Evolutionary conservation across 2,113 vertebrate species (phyloP).

Genomic region (Notechis scutatus): DNA sequence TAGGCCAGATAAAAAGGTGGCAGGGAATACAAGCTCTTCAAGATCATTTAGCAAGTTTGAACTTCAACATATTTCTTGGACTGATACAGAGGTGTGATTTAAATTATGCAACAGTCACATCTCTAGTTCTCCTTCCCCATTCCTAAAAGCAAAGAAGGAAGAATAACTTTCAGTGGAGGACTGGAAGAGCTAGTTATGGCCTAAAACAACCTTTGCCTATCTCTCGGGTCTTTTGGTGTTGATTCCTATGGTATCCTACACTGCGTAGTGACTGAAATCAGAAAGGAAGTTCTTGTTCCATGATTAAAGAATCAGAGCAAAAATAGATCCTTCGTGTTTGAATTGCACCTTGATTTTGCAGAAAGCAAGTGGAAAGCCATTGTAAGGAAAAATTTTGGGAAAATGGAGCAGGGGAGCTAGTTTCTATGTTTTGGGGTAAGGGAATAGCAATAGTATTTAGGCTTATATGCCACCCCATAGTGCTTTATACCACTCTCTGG

Average conservation of each 20-base stretch:
- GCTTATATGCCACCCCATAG: not conserved
- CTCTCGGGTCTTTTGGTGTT: not conserved
- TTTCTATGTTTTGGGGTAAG: not conserved
- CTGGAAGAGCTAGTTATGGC: not conserved
- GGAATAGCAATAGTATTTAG: not conserved
- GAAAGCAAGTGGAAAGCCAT: not conserved
- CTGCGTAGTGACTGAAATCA: not conserved
- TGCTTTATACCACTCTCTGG: not conserved
- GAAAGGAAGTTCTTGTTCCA: not conserved
- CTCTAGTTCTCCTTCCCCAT: not conserved
- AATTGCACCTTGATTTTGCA: not conserved
- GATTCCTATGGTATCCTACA: not conserved
- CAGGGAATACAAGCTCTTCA: not conserved
- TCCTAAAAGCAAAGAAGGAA: not conserved
- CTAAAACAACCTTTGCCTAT: not conserved
- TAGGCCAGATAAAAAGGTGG: not conserved
- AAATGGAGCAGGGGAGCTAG: not conserved
- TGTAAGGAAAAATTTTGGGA: not conserved
- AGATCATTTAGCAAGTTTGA: conserved; percentile 15
- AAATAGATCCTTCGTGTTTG: not conserved
- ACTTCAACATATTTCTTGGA: conserved; percentile 39
- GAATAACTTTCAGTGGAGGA: not conserved
- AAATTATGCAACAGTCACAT: not conserved
- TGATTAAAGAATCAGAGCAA: not conserved
- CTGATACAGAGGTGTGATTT: not conserved